A percentile compares a stretch with the other conserved stretches of the same genome.
Evolutionary conservation across 1,140 invertebrate genomes (phyloP).

Genomic region (Diorhabda carinulata): DNA sequence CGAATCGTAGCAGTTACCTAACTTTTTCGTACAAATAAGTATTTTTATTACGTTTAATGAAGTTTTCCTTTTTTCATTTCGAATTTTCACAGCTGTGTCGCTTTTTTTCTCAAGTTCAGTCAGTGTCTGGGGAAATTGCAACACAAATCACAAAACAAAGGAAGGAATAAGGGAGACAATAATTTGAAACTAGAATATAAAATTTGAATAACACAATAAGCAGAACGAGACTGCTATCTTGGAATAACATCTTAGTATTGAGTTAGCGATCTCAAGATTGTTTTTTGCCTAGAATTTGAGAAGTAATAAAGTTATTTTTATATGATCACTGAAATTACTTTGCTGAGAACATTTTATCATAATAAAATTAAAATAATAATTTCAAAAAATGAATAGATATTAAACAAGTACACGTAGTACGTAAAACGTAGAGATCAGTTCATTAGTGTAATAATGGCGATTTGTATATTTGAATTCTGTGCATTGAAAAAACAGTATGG

Average conservation of each 20-base stretch:
- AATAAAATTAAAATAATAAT: too few species aligned
- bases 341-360: too few species aligned
- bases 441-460: too few species aligned
- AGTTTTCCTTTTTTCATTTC: slow-evolving; percentile 1
- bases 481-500: too few species aligned
- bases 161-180: slow-evolving; percentile 23
- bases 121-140: slow-evolving; percentile 1
- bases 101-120: neutral
- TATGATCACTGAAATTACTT: slow-evolving; percentile 29
- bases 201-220: slow-evolving; percentile 38
- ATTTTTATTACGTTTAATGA: slow-evolving; percentile 3
- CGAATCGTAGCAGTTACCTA: neutral
- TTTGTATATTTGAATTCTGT: too few species aligned
- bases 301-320: slow-evolving; percentile 29
- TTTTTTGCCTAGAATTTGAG: slow-evolving; percentile 31
- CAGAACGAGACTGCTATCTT: slow-evolving; percentile 12
- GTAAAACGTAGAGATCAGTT: too few species aligned
- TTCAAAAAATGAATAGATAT: too few species aligned
- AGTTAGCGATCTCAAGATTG: slow-evolving; percentile 36
- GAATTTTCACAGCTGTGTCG: neutral
- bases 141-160: slow-evolving; percentile 9
- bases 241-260: slow-evolving; percentile 40
- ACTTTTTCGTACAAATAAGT: neutral
- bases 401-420: too few species aligned
- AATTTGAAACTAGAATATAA: slow-evolving; percentile 28